These are phyloP conservation scores for Drosophila vallismaia DNA, from an alignment of 2,888 invertebrate genomes.

Conservation along the genomic window DNA sequence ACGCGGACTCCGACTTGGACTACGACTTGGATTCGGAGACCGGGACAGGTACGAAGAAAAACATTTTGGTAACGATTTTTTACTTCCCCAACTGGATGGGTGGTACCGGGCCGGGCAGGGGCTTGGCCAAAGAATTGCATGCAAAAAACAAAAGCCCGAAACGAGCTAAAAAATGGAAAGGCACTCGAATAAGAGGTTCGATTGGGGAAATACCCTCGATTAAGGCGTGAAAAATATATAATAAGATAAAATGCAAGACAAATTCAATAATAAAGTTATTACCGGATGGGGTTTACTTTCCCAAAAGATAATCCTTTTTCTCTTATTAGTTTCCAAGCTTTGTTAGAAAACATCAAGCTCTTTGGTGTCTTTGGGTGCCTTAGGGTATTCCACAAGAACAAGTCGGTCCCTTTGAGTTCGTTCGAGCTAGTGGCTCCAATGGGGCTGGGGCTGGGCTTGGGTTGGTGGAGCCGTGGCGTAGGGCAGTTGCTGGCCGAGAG, in stretches of 20 bases:
- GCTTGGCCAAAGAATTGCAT: conserved; percentile 49
- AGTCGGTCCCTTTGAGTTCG: conserved; percentile 12
- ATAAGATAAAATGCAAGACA: conserved; percentile 14
- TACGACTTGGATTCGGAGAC: no score
- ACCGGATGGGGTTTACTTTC: no score
- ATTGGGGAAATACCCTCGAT: conserved; percentile 24
- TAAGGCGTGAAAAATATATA: conserved; percentile 8
- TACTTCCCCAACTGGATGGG: conserved; percentile 31
- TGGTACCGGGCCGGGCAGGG: conserved; percentile 40
- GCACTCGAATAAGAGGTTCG: conserved; percentile 11
- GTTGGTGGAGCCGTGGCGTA: neutral
- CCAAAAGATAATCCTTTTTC: no score
- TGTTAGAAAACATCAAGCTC: conserved; percentile 4
- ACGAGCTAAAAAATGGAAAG: conserved; percentile 33
- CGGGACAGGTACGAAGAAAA: conserved; percentile 29
- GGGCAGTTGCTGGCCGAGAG: conserved; percentile 20
- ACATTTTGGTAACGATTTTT: conserved; percentile 43
- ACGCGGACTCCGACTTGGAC: no score
- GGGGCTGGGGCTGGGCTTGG: conserved; percentile 1
- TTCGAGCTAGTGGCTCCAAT: conserved; percentile 14
- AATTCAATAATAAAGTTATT: neutral
- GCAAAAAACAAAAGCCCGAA: conserved; percentile 33
- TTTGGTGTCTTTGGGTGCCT: neutral
- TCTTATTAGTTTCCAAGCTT: no score
- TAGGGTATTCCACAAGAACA: conserved; percentile 24